Base-by-base conservation (phyloP, 2,113 vertebrate species). In the Gobio gobio region DNA sequence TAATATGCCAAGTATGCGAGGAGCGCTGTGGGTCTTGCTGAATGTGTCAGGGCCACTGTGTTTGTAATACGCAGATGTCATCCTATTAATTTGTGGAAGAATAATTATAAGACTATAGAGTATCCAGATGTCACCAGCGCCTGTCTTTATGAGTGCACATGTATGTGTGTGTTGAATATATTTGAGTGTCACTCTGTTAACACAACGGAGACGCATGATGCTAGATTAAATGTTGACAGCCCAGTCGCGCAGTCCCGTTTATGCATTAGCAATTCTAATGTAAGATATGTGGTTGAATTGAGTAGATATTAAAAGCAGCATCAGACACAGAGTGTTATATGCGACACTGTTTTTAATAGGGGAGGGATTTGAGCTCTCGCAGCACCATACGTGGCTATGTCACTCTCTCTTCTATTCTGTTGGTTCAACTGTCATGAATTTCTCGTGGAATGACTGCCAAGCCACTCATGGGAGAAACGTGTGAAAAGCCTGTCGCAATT, bases 261-360 rank as follows among this genome's bases (percentile, higher is more conserved):
- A 87, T 66, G 63, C 86, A 90, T 90, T 87, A 89, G 88, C 89
- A 90, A 90, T 86, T 90, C 88, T 87, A 91, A 91, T 89, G 85
- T 86, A 14, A 68, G 86, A 87, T 83, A 61, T 36, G 85, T 63
- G 66, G 70, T 83, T 79, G 89, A 85, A 87, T 86, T 87, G 87
- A 64, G 83, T 73, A 85, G 82, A 86, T 84, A 83, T 74, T 85
- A 87, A 64, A 80, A 84, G 70, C 24, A 64, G 81, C 45, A 73
- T 81, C 72, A 89, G 66, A 78, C 68, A 81, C 63, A 85, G 84
- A 33, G 61, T 84, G 79, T 87, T 84, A 87, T 79, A 78, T 74
- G 64, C 26, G 49, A 59, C 22, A 61, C 77, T 81, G 63, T 72
- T 70, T 85, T 88, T 87, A 87, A 86, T 86, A 83, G 83, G 82